Base-by-base conservation (phyloP, 2,113 vertebrate genomes). In the Rhinolophus ferrumequinum region DNA sequence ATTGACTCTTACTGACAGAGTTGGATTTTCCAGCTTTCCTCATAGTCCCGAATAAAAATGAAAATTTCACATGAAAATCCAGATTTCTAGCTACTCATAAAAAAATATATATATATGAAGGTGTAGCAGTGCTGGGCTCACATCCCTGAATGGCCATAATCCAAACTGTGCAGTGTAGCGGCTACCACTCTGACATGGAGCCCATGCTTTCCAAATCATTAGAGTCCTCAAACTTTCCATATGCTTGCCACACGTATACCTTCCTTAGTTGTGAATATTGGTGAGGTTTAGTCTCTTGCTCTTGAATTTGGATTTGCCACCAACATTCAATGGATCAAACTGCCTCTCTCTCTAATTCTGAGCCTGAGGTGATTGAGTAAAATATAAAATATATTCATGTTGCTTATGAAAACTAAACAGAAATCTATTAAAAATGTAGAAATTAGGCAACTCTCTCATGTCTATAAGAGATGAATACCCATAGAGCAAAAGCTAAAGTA, bases 51-150 rank as follows among this genome's bases (percentile, higher is more conserved):
- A 26, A 44, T 90, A 16, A 70, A 96, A 89, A 69, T 93, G 24
- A 75, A 75, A 67, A 47, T 33, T 64, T 67, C 28, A 73, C 8
- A 50, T 60, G 24, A 93, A 93, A 82, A 93, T 85, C 47, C 33
- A 67, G 22, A 82, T 80, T 92, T 79, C 56, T 87, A 52, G 18
- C 13, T 87, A 50, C 19, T 60, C 14, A 79, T 38, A 3, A 86
- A 92, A 85, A 81, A 14, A 47, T n/a, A n/a, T n/a, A n/a, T n/a
- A n/a, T n/a, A 11, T 9, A 52, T 0, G 3, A 60, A 6, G 1
- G 4, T 38, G 0, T 62, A 19, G 2, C 18, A 7, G 16, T 44
- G 14, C 18, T 62, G 11, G 19, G 1, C 4, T 87, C 66, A 90
- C 9, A 81, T 56, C 12, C 10, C 47, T 81, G 5, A 52, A 66